Evolutionary conservation across 92 coral and sea anemone genomes (phyloP), one percentile per base, ranked within the genome.

Genomic region (Porites cylindrica): DNA sequence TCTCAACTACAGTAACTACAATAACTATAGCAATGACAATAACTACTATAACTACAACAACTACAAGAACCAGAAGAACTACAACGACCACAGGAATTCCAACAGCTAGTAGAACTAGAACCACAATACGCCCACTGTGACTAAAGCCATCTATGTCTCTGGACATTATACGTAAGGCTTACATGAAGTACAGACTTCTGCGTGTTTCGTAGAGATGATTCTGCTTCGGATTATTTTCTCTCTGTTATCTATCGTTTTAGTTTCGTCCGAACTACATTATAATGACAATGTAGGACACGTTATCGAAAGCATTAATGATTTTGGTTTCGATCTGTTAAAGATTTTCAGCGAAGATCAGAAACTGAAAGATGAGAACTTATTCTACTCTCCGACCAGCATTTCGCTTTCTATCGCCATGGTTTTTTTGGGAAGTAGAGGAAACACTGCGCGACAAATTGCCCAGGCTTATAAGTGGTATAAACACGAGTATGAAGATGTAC

Each of bases 311-410:
- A 68, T 78, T 23, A 89, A 90, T 75, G 77, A 92, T 9, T 86
- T 92, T 23, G 95, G 93, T n/a, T 67, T 92, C 32, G 82, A 85
- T 77, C 71, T 92, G 43, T 69, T 89, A 43, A 72, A 90, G 16
- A 38, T 73, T 23, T 85, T 92, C 11, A 67, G 78, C 29, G 50
- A 70, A 47, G 79, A 86, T 7, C 8, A 16, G 23, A 67, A 76
- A 47, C 68, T 83, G 60, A 75, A 43, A 21, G 77, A 78, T 56
- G 82, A 75, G 10, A 94, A 96, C 54, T 47, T 96, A 62, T 94
- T 96, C 70, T 94, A 82, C 76, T 96, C 98, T 43, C 99, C 99
- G 19, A 81, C 97, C 0, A 97, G 99, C 69, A 86, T 97, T 12
- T 77, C 92, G 19, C 82, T 95, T 5, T 94, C 99, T 8, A 66